Evolutionary conservation across 2,888 invertebrate genomes (phyloP).

Genomic region (Linhomoeus sp.): DNA sequence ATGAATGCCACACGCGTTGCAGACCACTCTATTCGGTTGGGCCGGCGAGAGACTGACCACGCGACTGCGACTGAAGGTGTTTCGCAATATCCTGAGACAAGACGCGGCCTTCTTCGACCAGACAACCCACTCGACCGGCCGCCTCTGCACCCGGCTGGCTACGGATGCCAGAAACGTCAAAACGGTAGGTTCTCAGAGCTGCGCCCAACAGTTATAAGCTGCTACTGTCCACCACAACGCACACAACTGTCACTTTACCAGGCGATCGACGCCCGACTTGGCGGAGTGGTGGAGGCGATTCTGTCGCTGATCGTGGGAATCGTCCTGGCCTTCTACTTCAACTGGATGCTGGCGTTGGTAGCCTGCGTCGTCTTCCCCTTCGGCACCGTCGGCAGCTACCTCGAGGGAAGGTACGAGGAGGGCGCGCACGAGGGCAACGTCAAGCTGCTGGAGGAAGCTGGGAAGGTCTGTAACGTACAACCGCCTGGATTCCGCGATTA

Average conservation of each 20-base stretch:
- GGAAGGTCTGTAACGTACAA: no score
- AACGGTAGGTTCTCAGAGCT: no score
- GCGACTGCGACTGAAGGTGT: conserved; percentile 25
- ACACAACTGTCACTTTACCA: no score
- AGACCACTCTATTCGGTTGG: conserved; percentile 17
- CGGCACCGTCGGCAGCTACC: conserved; percentile 11
- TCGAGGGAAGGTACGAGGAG: conserved; percentile 13
- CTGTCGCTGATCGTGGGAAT: conserved; percentile 25
- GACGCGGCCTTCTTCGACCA: conserved; percentile 30
- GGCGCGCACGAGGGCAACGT: conserved; percentile 32
- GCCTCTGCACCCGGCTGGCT: no score
- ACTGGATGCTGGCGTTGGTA: conserved; percentile 29
- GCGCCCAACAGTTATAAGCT: neutral
- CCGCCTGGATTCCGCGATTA: no score
- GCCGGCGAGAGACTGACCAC: conserved; percentile 21
- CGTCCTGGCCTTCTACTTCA: conserved; percentile 27
- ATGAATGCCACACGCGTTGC: no score
- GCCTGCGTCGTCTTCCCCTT: conserved; percentile 27
- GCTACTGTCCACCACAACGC: no score
- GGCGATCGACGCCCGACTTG: conserved; percentile 27
- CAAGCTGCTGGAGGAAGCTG: conserved; percentile 32
- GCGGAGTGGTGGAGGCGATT: conserved; percentile 21
- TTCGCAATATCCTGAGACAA: conserved; percentile 26
- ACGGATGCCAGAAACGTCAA: no score
- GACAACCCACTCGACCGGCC: no score